Evolutionary conservation across 2,113 vertebrate genomes (phyloP).

Genomic region (Actenoides hombroni): DNA sequence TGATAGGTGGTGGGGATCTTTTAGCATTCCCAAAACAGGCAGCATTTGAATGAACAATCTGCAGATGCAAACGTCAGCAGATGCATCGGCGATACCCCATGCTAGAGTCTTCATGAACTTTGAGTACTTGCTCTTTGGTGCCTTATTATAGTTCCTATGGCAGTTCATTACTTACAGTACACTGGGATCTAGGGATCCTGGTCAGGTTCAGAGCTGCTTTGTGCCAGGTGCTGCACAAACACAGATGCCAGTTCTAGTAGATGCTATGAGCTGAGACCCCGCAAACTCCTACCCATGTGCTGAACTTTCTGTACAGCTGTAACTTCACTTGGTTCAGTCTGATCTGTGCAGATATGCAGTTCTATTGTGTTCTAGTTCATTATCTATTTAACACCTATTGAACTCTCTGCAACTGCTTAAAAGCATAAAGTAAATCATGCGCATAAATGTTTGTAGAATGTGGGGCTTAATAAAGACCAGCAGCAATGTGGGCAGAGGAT

Average conservation of each 20-base stretch:
- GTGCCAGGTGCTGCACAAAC: not conserved
- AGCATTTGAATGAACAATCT: not conserved
- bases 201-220: not conserved
- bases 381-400: conserved; percentile 12
- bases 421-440: conserved; percentile 3
- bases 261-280: not conserved
- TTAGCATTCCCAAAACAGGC: conserved; percentile 27
- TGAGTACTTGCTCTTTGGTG: not conserved
- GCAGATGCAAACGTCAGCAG: not conserved
- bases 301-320: not conserved
- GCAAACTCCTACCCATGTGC: not conserved
- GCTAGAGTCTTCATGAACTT: not conserved
- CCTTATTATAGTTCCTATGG: not conserved
- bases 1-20: not conserved
- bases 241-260: not conserved
- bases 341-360: not conserved
- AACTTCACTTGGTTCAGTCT: not conserved
- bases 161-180: not conserved
- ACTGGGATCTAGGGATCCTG: not conserved
- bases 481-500: not conserved
- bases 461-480: not conserved
- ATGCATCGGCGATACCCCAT: not conserved
- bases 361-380: conserved; percentile 11
- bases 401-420: conserved; percentile 3
- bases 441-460: conserved; percentile 16